These are phyloP conservation scores for Syrrhaptes paradoxus DNA, from an alignment of 2,113 vertebrate species.

Conservation along the genomic window DNA sequence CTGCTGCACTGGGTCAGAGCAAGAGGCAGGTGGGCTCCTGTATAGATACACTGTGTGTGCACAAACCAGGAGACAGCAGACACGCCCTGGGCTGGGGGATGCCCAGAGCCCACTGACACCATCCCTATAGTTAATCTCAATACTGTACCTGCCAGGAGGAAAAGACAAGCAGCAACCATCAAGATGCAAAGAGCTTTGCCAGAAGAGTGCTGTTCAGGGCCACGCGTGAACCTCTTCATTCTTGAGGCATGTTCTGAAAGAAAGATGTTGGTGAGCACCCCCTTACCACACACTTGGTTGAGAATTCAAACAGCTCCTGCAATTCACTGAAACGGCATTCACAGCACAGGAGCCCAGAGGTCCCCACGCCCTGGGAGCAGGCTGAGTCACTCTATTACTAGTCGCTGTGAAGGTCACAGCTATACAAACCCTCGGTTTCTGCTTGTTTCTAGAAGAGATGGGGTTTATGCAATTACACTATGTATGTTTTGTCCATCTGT, in stretches of 20 bases:
- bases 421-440: not conserved
- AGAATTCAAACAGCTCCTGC: not conserved
- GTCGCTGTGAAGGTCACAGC: not conserved
- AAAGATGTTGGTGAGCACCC: not conserved
- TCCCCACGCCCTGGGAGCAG: fast-evolving
- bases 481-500: not conserved
- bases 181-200: not conserved
- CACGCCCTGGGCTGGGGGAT: not conserved
- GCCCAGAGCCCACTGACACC: not conserved
- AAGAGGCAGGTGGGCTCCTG: not conserved
- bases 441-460: not conserved
- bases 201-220: not conserved
- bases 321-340: not conserved
- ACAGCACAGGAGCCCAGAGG: not conserved
- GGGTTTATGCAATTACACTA: not conserved
- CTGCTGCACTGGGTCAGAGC: not conserved
- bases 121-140: not conserved
- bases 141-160: conserved; percentile 33
- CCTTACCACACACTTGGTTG: not conserved
- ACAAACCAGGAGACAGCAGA: not conserved
- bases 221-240: conserved; percentile 1
- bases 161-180: not conserved
- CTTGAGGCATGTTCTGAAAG: conserved; percentile 18
- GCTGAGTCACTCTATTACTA: not conserved
- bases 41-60: not conserved